phyloP scores from a whole-genome alignment of 2,113 vertebrate genomes.

The Paracyprichromis sp. region DNA sequence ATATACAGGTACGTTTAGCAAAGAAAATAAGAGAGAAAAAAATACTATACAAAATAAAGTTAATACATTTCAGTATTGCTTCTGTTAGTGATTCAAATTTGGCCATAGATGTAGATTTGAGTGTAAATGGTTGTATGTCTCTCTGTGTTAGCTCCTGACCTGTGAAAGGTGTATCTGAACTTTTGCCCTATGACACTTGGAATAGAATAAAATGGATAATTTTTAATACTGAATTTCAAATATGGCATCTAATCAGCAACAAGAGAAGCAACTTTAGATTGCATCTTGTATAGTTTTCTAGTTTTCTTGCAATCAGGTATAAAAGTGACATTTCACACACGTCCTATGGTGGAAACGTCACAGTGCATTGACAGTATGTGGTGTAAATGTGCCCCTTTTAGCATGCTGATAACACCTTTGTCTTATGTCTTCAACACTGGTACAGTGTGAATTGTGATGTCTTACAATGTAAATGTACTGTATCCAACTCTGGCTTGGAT shows the following conservation, averaged over 20 bases:
- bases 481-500: not conserved
- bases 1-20: not conserved
- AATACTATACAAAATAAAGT: not conserved
- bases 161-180: not conserved
- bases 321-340: not conserved
- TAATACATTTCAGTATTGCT: not conserved
- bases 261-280: not conserved
- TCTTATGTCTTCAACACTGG: not conserved
- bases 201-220: rapidly evolving
- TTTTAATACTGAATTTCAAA: not conserved
- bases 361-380: not conserved
- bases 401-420: not conserved
- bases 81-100: not conserved
- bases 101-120: not conserved
- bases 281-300: not conserved
- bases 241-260: not conserved
- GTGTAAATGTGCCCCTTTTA: not conserved
- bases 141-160: not conserved
- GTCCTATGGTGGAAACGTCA: not conserved
- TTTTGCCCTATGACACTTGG: not conserved
- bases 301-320: not conserved
- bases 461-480: not conserved
- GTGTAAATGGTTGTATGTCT: not conserved
- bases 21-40: not conserved
- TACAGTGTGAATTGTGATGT: not conserved